Conservation (phyloP, 2,797 vertebrate species). For the Paguma larvata region DNA sequence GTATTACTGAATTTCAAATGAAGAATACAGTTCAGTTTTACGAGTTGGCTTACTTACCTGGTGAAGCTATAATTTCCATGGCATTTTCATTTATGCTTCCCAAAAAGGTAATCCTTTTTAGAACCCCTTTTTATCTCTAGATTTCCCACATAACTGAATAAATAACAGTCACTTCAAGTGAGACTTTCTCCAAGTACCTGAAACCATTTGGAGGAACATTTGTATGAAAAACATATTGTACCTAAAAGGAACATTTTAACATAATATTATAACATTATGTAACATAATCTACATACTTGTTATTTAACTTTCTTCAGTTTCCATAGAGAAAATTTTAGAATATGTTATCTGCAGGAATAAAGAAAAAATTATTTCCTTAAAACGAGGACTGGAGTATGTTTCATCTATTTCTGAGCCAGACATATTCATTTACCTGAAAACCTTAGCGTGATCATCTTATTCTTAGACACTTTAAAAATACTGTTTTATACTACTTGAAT, state of each 20-base stretch:
- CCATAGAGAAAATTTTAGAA: neutral
- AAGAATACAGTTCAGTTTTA: slow-evolving; percentile 3
- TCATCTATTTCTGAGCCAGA: neutral
- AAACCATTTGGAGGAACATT: slow-evolving; percentile 32
- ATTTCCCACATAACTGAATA: neutral
- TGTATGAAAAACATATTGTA: neutral
- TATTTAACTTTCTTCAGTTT: neutral
- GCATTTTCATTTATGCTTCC: slow-evolving; percentile 10
- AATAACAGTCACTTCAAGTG: slow-evolving; percentile 6
- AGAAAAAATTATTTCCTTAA: neutral
- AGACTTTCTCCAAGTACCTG: neutral
- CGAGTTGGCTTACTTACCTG: neutral
- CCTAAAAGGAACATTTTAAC: slow-evolving; percentile 16
- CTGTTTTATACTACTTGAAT: neutral
- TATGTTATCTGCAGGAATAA: neutral
- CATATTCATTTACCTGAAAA: neutral
- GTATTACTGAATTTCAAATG: slow-evolving; percentile 25
- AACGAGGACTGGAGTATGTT: neutral
- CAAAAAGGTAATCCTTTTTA: slow-evolving; percentile 30
- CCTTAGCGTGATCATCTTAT: neutral
- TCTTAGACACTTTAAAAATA: neutral
- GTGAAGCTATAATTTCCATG: neutral
- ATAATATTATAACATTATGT: slow-evolving; percentile 11
- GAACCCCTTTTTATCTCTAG: neutral
- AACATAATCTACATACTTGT: neutral